phyloP scores from a whole-genome alignment of 2,113 vertebrate genomes.

The Hyperopisus bebe region DNA sequence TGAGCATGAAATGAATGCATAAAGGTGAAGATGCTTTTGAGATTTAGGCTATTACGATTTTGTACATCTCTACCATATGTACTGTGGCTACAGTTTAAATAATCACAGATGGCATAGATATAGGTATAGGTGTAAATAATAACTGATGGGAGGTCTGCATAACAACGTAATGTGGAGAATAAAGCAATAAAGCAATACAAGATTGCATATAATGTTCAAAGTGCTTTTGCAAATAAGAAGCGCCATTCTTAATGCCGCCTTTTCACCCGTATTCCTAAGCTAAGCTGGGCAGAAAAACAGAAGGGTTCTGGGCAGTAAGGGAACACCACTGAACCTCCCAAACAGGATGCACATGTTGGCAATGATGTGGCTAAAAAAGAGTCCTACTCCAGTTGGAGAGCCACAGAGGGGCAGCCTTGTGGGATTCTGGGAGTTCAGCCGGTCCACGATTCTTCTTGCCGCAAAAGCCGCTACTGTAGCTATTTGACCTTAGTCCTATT shows the following conservation, averaged over 20 bases:
- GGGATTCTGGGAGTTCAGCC: conserved; percentile 15
- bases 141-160: neutral
- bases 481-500: neutral
- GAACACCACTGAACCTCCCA: neutral
- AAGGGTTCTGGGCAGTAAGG: neutral
- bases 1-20: neutral
- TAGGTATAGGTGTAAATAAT: neutral
- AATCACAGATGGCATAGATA: neutral
- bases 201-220: neutral
- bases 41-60: neutral
- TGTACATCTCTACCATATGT: no score
- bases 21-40: neutral
- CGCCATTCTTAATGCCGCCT: neutral
- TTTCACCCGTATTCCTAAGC: neutral
- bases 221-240: neutral
- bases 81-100: neutral
- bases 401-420: neutral
- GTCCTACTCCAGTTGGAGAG: conserved; percentile 9
- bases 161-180: neutral
- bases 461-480: neutral
- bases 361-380: conserved; percentile 9
- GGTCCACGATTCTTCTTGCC: neutral
- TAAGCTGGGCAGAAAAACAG: neutral
- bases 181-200: neutral
- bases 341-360: neutral